Conservation (phyloP, 2,797 vertebrate species). For the Tapera naevia region DNA sequence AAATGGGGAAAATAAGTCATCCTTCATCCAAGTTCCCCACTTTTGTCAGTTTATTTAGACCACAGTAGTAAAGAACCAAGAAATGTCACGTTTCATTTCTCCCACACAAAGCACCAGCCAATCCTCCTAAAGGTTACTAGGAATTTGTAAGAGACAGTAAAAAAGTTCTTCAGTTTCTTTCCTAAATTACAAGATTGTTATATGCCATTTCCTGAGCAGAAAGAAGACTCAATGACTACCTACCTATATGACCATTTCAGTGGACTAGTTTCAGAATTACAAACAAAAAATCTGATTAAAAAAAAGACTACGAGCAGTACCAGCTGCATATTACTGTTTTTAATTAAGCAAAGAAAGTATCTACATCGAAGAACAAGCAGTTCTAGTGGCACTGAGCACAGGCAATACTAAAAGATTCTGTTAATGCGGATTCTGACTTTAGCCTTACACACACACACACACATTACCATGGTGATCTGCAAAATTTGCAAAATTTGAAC, state of each 20-base stretch:
- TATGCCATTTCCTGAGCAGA: not conserved
- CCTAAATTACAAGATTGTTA: not conserved
- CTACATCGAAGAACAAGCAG: slow-evolving; percentile 18
- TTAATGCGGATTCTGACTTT: not conserved
- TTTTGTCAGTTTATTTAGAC: not conserved
- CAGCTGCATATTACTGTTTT: not conserved
- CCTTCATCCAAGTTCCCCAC: not conserved
- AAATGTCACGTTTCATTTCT: not conserved
- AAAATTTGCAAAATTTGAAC: slow-evolving; percentile 25
- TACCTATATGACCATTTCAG: not conserved
- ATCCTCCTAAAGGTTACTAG: not conserved
- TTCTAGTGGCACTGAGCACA: not conserved
- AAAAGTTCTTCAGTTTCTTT: not conserved
- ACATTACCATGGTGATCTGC: slow-evolving; percentile 34
- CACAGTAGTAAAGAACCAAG: not conserved
- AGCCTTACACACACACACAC: not conserved
- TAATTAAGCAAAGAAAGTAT: not conserved
- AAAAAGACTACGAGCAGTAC: not conserved
- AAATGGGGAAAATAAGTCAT: not conserved
- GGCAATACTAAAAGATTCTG: not conserved
- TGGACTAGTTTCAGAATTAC: not conserved
- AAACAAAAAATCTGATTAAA: not conserved
- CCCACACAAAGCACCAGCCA: not conserved
- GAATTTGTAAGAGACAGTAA: not conserved
- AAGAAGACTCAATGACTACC: not conserved